These are phyloP conservation scores for Lamellibrachia luymesi DNA, from an alignment of 1,140 invertebrate species.

Conservation along the genomic window DNA sequence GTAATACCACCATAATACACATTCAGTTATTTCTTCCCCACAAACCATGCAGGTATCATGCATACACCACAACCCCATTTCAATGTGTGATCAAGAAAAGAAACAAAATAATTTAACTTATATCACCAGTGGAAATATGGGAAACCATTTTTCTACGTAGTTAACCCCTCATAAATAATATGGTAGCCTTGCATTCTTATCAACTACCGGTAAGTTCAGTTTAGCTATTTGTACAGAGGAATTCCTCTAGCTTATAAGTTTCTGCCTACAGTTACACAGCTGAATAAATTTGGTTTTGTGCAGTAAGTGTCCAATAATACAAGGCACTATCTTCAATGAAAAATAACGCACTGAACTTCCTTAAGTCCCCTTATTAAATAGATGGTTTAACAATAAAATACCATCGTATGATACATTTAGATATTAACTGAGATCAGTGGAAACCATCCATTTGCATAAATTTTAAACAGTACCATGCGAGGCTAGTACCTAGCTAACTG, in stretches of 20 bases:
- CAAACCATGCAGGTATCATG: background rate
- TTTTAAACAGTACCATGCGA: background rate
- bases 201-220: background rate
- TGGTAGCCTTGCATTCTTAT: background rate
- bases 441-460: background rate
- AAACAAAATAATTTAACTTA: background rate
- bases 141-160: background rate
- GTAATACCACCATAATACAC: background rate
- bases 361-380: background rate
- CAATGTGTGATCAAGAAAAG: background rate
- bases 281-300: too few species aligned
- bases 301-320: too few species aligned
- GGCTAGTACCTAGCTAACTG: too few species aligned
- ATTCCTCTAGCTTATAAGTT: too few species aligned
- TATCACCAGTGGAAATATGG: background rate
- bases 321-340: too few species aligned
- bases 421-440: background rate
- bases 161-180: background rate
- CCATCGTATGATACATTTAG: background rate
- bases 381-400: background rate
- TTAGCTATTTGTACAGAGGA: background rate
- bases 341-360: background rate
- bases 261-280: background rate
- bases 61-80: background rate
- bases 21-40: background rate